Percentiles rank a stretch among this genome's conserved stretches.
Evolutionary conservation across 1,140 invertebrate species (phyloP).

Genomic region (Artemia franciscana): DNA sequence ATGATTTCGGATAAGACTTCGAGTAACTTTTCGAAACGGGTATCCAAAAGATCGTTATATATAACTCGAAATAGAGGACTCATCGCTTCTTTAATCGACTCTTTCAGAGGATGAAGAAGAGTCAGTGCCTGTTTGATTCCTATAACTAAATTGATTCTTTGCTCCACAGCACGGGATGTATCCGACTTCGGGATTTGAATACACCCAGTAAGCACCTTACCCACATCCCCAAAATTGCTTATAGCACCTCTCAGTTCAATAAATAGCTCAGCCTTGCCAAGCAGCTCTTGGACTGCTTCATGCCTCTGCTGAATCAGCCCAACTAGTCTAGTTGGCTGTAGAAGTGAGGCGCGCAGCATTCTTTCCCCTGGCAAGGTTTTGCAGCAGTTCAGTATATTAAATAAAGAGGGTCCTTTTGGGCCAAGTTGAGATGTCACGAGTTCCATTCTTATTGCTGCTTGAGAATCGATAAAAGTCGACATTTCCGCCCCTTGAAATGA

Average conservation of each 20-base stretch:
- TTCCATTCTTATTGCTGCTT: constrained; percentile 43
- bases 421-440: constrained; percentile 29
- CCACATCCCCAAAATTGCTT: constrained; percentile 30
- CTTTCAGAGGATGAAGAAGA: constrained; percentile 34
- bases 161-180: constrained; percentile 33
- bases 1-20: constrained; percentile 38
- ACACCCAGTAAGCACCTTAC: constrained; percentile 32
- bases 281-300: constrained; percentile 46
- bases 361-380: constrained; percentile 48
- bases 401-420: constrained; percentile 28
- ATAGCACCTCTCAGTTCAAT: constrained; percentile 21
- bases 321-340: constrained; percentile 48
- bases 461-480: constrained; percentile 52
- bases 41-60: constrained; percentile 8
- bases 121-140: constrained; percentile 52
- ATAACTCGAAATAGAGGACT: constrained; percentile 34
- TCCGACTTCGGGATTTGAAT: constrained; percentile 31
- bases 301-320: constrained; percentile 38
- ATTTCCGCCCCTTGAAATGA: constrained; percentile 57
- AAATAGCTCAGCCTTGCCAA: constrained; percentile 33
- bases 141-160: constrained; percentile 51
- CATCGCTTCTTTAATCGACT: constrained; percentile 29
- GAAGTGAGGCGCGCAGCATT: constrained; percentile 45
- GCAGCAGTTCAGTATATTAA: constrained; percentile 50
- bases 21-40: constrained; percentile 25